phyloP scores from a whole-genome alignment of 2,113 vertebrate genomes.

The Mormyrus lacerda region DNA sequence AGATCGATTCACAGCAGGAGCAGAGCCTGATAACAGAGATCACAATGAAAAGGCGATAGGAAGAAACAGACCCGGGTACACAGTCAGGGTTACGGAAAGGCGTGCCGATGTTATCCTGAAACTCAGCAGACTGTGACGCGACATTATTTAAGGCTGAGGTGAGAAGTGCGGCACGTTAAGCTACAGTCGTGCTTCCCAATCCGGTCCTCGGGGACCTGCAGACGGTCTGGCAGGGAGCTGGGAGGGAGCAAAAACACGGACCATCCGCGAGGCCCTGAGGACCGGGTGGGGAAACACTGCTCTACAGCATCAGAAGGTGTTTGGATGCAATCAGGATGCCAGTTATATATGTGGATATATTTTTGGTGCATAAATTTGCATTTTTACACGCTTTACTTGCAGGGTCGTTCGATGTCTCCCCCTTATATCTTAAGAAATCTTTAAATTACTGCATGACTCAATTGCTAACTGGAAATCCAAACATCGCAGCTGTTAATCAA shows the following conservation, averaged over 20 bases:
- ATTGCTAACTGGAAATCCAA: neutral
- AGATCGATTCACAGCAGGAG: neutral
- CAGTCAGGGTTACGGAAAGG: neutral
- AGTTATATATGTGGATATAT: neutral
- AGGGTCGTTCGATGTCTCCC: neutral
- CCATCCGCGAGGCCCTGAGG: neutral
- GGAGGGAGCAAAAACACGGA: neutral
- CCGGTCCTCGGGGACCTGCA: neutral
- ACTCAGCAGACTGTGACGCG: neutral
- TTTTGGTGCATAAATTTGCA: neutral
- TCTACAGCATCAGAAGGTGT: neutral
- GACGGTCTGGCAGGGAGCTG: no score
- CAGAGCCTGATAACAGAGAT: neutral
- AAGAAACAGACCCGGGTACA: neutral
- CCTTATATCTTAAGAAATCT: neutral
- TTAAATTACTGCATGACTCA: neutral
- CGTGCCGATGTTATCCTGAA: neutral
- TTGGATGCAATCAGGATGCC: neutral
- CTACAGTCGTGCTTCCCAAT: neutral
- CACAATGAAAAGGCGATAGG: neutral
- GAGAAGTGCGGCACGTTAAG: neutral
- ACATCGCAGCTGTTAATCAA: neutral
- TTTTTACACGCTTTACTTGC: neutral
- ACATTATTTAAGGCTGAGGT: neutral
- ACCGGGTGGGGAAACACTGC: neutral